Evolutionary conservation across 1,140 invertebrate genomes (phyloP).

Genomic region (Saccostrea echinata): DNA sequence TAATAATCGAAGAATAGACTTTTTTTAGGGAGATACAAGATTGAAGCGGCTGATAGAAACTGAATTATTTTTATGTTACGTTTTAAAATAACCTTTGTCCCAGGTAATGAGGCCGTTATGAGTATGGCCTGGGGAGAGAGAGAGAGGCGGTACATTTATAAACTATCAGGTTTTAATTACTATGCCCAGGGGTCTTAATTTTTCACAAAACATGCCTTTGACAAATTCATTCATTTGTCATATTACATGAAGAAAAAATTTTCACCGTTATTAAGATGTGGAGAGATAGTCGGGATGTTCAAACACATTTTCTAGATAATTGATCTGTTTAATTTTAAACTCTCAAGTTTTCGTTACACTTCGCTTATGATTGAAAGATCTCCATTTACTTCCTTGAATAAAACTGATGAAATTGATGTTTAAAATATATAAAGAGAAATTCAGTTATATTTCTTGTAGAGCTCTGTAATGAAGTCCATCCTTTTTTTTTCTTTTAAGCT

Average conservation of each 20-base stretch:
- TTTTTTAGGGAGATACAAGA: not conserved
- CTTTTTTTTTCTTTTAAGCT: too few species aligned
- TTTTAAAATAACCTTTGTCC: constrained; percentile 18
- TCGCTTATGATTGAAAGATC: not conserved
- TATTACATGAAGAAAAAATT: constrained; percentile 14
- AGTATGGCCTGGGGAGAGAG: not conserved
- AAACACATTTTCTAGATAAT: constrained; percentile 7
- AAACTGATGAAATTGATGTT: not conserved
- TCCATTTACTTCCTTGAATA: not conserved
- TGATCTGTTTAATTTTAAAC: not conserved
- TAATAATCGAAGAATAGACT: constrained; percentile 23
- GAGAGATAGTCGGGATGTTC: not conserved
- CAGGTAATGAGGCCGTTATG: constrained; percentile 20
- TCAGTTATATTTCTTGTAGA: too few species aligned
- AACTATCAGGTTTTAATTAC: constrained; percentile 32
- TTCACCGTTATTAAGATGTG: not conserved
- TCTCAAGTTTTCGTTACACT: not conserved
- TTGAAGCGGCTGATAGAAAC: not conserved
- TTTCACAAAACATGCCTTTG: constrained; percentile 34
- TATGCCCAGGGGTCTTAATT: constrained; percentile 19
- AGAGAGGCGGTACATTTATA: constrained; percentile 5
- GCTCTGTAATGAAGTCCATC: too few species aligned
- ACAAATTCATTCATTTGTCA: constrained; percentile 33
- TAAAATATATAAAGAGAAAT: too few species aligned
- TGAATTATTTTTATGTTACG: constrained; percentile 2